Evolutionary conservation across 1,140 invertebrate genomes (phyloP).

Genomic region (Periplaneta americana): DNA sequence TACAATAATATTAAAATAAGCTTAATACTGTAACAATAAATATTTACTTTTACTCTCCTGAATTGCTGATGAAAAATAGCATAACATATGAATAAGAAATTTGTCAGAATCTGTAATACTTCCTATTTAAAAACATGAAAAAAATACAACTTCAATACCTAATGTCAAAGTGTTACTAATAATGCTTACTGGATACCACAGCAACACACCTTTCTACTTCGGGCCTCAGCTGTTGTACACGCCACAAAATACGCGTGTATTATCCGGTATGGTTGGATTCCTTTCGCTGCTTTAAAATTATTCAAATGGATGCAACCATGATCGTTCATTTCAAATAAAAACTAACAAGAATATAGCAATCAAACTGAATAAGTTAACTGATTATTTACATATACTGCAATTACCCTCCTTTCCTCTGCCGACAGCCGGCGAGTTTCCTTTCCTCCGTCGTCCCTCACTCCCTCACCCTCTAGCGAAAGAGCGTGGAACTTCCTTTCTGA

Average conservation of each 20-base stretch:
- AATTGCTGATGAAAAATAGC: no score
- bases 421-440: background rate
- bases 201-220: conserved; percentile 34
- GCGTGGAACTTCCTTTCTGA: background rate
- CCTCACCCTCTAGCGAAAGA: background rate
- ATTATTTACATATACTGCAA: background rate
- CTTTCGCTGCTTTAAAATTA: conserved; percentile 70
- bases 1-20: no score
- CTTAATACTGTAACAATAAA: no score
- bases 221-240: conserved; percentile 59
- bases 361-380: background rate
- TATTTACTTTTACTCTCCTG: no score
- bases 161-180: no score
- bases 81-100: no score
- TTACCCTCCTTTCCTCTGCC: background rate
- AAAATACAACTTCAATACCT: no score
- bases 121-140: no score
- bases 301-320: conserved; percentile 69
- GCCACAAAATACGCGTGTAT: conserved; percentile 72
- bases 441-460: background rate
- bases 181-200: no score
- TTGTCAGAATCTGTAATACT: no score
- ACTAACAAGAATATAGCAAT: background rate
- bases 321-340: conserved; percentile 50
- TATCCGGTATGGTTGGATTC: conserved; percentile 65